phyloP scores from a whole-genome alignment of 2,888 invertebrate genomes.

The Nysson spinosus region DNA sequence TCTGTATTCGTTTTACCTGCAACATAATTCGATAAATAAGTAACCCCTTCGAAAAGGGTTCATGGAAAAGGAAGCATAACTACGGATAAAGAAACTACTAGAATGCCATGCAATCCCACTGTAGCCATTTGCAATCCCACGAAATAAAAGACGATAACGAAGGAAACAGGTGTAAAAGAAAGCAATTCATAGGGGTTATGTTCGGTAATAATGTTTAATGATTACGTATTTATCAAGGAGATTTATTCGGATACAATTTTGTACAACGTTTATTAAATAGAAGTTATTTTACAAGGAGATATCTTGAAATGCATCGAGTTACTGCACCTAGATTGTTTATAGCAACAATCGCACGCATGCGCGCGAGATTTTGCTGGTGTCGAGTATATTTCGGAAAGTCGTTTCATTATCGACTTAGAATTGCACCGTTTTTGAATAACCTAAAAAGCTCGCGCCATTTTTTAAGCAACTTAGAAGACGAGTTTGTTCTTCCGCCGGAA shows the following conservation, averaged over 20 bases:
- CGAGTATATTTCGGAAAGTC: too few species aligned
- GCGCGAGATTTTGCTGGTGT: too few species aligned
- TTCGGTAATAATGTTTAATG: background rate
- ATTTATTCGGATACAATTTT: background rate
- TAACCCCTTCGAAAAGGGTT: background rate
- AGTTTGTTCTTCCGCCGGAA: too few species aligned
- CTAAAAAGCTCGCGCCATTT: too few species aligned
- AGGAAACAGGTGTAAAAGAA: background rate
- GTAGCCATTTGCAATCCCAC: background rate
- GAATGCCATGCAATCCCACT: slow-evolving; percentile 6
- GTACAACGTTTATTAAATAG: background rate
- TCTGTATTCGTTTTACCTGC: background rate
- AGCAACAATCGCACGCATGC: too few species aligned
- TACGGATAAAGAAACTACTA: background rate
- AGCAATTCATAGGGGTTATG: too few species aligned
- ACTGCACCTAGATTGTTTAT: too few species aligned
- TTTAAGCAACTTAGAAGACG: too few species aligned
- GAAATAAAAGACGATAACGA: background rate
- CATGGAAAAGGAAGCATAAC: background rate
- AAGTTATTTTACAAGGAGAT: background rate
- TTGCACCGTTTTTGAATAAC: too few species aligned
- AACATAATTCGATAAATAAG: background rate
- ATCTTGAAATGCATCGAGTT: background rate
- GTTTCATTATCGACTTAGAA: too few species aligned
- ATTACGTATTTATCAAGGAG: background rate